Evolutionary conservation across 2,888 invertebrate genomes (phyloP), one percentile per base, ranked within the genome.

Genomic region (Drosophila histrio): DNA sequence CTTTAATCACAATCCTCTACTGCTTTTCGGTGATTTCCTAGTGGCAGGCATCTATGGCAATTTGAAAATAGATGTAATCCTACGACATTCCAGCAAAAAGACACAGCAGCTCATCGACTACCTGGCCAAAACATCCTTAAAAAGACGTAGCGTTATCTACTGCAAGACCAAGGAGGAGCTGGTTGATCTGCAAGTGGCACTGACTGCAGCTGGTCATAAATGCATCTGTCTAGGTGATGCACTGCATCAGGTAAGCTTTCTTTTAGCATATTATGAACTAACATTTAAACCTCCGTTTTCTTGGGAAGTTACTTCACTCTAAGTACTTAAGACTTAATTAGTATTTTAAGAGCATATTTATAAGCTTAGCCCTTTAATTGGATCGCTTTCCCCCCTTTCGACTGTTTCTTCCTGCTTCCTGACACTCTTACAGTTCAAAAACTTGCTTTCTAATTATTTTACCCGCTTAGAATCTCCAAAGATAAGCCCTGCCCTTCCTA

Each of bases 1-100:
- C 0, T 26, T 53, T 1, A 39, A 52, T 0, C 1, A 5, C 0
- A 44, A 72, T 8, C 77, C 77, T 9, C 24, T 88, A 1, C n/a
- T 82, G 13, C 61, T 84, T 0, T 80, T 88, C n/a, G 75, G 70
- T 0, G 59, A 84, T 36, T 86, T 71, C 17, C 44, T 84, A 0
- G 72, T 72, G 41, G 88, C 83, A 0, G 69, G 75, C 9, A 38
- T 84, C 11, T 84, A 84, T 30, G 88, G 88, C 0, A 15, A 39
- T 13, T 4, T 83, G 0, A 66, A 46, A 13, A 11, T 83, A 0
- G 34, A 59, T 4, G 24, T 77, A 0, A 5, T 9, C 1, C 4
- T 75, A 0, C 3, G 19, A 3, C 22, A 5, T 0, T 46, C 44
- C 6, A 13, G 26, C 2, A 47, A 21, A n/a, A 87, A 87, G 39